Evolutionary conservation across 2,113 vertebrate species (phyloP).

Genomic region (Sterrhoptilus dennistouni): DNA sequence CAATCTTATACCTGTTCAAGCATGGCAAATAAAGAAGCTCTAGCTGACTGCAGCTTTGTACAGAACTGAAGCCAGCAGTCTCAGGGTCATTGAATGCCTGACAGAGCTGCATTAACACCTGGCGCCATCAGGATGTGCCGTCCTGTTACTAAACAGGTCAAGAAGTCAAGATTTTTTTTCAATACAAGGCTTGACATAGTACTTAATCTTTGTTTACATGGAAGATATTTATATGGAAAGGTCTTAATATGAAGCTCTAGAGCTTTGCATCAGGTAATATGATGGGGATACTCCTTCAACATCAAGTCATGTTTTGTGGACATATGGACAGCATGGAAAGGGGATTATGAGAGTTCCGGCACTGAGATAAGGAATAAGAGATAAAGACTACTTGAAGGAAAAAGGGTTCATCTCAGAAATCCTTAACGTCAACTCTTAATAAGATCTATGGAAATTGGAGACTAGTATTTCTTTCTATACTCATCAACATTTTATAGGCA

Average conservation of each 20-base stretch:
- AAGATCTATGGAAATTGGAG: not conserved
- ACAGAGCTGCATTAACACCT: not conserved
- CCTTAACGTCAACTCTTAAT: not conserved
- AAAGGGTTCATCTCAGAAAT: not conserved
- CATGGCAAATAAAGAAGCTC: not conserved
- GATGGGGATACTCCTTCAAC: not conserved
- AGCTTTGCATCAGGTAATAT: not conserved
- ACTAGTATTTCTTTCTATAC: not conserved
- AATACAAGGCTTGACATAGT: not conserved
- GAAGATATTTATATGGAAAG: not conserved
- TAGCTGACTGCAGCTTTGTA: not conserved
- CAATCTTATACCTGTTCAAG: not conserved
- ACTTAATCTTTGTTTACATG: not conserved
- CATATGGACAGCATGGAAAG: not conserved
- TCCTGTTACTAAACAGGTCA: not conserved
- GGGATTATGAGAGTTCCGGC: not conserved
- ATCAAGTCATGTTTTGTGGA: not conserved
- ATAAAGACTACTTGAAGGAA: not conserved
- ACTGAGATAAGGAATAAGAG: not conserved
- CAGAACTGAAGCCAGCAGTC: not conserved
- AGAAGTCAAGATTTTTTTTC: not conserved
- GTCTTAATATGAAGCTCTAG: not conserved
- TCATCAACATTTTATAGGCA: not conserved
- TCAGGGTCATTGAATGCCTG: rapidly evolving
- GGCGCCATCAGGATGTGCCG: not conserved